Conservation (phyloP, 2,113 vertebrate species). For the Phasianus colchicus region DNA sequence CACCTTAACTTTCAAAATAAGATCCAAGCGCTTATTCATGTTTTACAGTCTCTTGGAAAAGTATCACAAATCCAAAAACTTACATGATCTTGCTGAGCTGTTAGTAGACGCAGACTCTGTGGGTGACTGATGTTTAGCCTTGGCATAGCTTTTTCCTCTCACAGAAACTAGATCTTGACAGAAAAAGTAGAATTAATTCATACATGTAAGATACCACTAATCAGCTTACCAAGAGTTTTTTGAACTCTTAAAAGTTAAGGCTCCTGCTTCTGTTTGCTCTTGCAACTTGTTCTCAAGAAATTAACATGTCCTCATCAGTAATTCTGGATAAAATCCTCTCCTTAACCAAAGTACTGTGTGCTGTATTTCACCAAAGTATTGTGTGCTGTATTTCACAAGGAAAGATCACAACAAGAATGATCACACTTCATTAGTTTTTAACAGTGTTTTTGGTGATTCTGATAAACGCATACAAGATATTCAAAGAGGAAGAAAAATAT, state of each 20-base stretch:
- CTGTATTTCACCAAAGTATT: background rate
- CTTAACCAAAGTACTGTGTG: fast-evolving
- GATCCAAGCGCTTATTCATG: background rate
- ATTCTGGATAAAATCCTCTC: background rate
- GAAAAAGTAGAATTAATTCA: background rate
- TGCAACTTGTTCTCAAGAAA: background rate
- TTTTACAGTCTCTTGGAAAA: background rate
- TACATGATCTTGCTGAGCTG: background rate
- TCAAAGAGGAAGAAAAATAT: background rate
- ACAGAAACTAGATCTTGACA: background rate
- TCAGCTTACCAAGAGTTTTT: background rate
- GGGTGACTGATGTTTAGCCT: background rate
- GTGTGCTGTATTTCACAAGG: fast-evolving
- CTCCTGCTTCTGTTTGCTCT: background rate
- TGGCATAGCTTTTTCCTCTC: background rate
- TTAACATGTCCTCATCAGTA: background rate
- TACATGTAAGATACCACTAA: background rate
- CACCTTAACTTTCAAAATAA: background rate
- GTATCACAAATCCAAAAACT: background rate
- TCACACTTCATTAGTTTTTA: background rate
- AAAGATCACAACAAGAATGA: background rate
- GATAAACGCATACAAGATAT: background rate
- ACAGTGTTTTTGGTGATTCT: background rate
- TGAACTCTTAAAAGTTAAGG: background rate
- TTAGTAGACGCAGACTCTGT: background rate